A percentile compares a stretch with the other conserved stretches of the same genome.
phyloP scores from a whole-genome alignment of 2,797 vertebrate genomes.

The Tenualosa ilisha region DNA sequence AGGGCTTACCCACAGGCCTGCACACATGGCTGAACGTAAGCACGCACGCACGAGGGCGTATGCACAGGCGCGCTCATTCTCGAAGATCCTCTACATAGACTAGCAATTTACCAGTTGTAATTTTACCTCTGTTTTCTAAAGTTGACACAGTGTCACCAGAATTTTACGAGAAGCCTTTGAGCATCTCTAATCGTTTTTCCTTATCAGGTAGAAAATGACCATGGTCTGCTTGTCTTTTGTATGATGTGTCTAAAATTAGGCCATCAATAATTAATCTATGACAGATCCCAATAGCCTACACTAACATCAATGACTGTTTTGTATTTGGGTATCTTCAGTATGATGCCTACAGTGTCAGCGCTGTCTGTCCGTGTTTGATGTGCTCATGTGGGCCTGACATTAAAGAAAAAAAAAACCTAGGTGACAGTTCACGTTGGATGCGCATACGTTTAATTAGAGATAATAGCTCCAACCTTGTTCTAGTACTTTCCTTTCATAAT shows the following conservation, averaged over 20 bases:
- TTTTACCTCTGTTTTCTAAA: not conserved
- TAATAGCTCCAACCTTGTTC: not conserved
- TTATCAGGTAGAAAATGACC: not conserved
- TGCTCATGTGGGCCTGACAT: not conserved
- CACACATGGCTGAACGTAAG: not conserved
- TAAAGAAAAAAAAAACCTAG: not conserved
- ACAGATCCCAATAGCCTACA: no score
- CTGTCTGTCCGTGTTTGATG: not conserved
- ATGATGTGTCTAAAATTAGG: no score
- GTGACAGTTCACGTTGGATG: not conserved
- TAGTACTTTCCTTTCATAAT: not conserved
- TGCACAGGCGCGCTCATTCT: not conserved
- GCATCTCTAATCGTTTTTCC: not conserved
- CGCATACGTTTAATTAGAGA: no score
- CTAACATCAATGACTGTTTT: no score
- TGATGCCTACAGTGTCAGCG: no score
- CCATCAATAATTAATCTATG: no score
- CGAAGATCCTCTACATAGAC: not conserved
- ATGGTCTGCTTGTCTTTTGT: no score
- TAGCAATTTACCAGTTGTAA: conserved; percentile 5
- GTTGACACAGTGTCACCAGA: not conserved
- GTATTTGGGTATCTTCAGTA: no score
- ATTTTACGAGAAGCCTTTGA: not conserved
- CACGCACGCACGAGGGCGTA: not conserved
- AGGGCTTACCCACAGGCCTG: not conserved